Evolutionary conservation across 2,797 vertebrate species (phyloP).

Genomic region (Odontamblyopus lacepedii): DNA sequence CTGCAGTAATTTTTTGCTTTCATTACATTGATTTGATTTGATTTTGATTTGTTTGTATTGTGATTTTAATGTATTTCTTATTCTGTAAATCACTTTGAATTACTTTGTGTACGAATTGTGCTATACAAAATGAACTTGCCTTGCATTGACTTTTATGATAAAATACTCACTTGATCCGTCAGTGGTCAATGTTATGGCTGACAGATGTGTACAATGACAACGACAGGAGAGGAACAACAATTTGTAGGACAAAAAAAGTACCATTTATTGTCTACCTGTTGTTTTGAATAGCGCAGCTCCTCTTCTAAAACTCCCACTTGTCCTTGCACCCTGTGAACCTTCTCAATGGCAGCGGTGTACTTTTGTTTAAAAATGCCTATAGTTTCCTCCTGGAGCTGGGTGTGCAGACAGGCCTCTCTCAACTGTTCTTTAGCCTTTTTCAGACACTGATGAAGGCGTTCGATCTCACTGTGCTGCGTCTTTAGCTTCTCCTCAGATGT

Average conservation of each 20-base stretch:
- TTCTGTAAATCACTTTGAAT: too few species aligned
- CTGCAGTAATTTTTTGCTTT: background rate
- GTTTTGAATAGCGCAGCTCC: constrained; percentile 61
- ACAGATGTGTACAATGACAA: background rate
- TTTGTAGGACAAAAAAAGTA: constrained; percentile 2
- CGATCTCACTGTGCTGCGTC: constrained; percentile 41
- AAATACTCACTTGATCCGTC: background rate
- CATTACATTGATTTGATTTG: background rate
- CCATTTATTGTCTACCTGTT: constrained; percentile 53
- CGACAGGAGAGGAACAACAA: background rate
- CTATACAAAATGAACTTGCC: too few species aligned
- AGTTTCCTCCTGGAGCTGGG: constrained; percentile 46
- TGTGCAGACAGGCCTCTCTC: constrained; percentile 38
- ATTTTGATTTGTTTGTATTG: too few species aligned
- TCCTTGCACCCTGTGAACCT: constrained; percentile 59
- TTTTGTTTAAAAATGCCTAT: constrained; percentile 71
- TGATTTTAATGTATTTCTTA: too few species aligned
- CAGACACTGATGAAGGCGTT: constrained; percentile 50
- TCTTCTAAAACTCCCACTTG: constrained; percentile 56
- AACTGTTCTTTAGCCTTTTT: constrained; percentile 49
- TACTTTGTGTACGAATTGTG: too few species aligned
- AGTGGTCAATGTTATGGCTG: constrained; percentile 3
- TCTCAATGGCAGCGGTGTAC: constrained; percentile 56
- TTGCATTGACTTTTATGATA: background rate
- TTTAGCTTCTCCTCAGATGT: constrained; percentile 51